Percentiles rank a stretch among this genome's conserved stretches.
These are phyloP conservation scores for Tragopan temminckii DNA, from an alignment of 2,797 vertebrate genomes.

Conservation along the genomic window DNA sequence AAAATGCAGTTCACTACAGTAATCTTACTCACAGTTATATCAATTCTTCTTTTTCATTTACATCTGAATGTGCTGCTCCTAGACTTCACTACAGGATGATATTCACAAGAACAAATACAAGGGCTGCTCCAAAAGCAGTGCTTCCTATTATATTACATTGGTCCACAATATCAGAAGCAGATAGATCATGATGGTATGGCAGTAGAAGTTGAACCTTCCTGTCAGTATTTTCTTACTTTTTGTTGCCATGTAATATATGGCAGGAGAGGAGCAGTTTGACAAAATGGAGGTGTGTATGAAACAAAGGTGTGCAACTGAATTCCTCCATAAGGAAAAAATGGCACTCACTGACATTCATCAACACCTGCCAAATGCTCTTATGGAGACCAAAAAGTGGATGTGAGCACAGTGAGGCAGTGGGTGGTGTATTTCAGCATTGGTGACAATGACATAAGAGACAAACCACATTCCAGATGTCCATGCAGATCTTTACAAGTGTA, in stretches of 20 bases:
- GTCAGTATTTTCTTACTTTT: background rate
- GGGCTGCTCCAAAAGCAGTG: background rate
- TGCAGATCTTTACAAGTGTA: background rate
- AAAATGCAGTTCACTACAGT: background rate
- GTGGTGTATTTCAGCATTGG: background rate
- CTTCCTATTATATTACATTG: background rate
- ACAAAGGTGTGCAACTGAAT: background rate
- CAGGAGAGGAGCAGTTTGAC: background rate
- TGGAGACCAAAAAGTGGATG: background rate
- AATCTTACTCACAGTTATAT: conserved; percentile 1
- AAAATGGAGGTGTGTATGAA: background rate
- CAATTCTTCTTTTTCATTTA: conserved; percentile 47
- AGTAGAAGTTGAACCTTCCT: background rate
- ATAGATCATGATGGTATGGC: background rate
- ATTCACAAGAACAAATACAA: conserved; percentile 4
- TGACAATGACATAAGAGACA: background rate
- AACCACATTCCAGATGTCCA: background rate
- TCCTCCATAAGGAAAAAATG: background rate
- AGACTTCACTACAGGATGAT: background rate
- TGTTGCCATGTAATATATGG: background rate
- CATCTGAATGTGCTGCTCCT: conserved; percentile 46
- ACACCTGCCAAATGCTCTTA: too few species aligned
- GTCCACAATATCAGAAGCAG: background rate
- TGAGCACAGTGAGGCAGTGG: background rate
- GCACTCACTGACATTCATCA: background rate